Base-by-base conservation (phyloP, 2,888 invertebrate genomes). In the Sceliomorpha sp. region DNA sequence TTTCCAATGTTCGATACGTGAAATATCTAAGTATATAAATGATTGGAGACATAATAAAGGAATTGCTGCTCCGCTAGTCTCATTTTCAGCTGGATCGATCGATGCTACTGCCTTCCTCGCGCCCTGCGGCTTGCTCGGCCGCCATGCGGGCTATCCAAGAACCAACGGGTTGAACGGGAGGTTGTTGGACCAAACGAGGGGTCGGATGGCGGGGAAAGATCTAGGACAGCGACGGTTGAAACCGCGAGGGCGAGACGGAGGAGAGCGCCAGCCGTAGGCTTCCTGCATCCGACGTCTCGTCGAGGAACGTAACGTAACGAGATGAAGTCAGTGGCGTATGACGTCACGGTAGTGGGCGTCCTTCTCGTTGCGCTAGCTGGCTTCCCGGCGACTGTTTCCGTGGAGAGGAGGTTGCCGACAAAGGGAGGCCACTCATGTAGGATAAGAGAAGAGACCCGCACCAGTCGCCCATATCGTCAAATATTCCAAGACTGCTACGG, bases 241-340 rank as follows among this genome's bases (percentile, higher is more conserved):
- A 69, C 66, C 70, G 59, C 70, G 64, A 63, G 63, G 59, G 70
- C 45, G 69, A 69, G 55, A 62, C 64, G 62, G 44, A 70, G 62
- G 69, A 67, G 64, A 72, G 36, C 20, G 60, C 56, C 55, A 64
- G 67, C 74, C 76, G 76, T 82, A 80, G 80, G 79, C 80, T 81
- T 82, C 82, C 72, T 70, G 83, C 83, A 82, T 80, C 83, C 85
- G 85, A 83, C 85, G 80, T 85, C 81, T 82, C 82, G 79, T 81
- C 79, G 75, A 74, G 78, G 67, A 79, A 81, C 81, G 79, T 80
- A 79, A 78, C 81, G 77, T 88, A 89, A 88, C 87, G 88, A 72
- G 70, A 70, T 64, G 59, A 88, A 89, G 87, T 89, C 89, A 88
- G 86, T 88, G 88, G 89, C 81, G 89, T 89, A 89, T 88, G 89